Percentiles rank a stretch among this genome's conserved stretches.
Conservation (phyloP, 2,888 invertebrate species). For the Tigriopus californicus region DNA sequence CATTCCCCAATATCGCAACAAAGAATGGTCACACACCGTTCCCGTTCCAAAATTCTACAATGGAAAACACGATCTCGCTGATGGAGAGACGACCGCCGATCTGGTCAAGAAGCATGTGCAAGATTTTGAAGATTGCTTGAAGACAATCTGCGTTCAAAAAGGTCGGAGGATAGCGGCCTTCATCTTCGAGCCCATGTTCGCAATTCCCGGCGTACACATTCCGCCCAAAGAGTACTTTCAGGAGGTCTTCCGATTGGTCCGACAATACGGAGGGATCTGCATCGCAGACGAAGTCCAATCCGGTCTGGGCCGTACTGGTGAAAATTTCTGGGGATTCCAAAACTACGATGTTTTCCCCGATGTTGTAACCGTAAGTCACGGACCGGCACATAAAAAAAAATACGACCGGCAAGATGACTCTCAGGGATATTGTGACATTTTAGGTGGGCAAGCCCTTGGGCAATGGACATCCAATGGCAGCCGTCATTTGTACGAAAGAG, state of each 20-base stretch:
- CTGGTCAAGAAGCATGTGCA: background rate
- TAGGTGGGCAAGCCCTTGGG: constrained; percentile 27
- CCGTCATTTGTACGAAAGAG: constrained; percentile 36
- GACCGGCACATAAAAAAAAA: background rate
- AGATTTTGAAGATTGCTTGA: background rate
- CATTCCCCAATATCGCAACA: constrained; percentile 25
- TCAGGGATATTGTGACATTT: background rate
- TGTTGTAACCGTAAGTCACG: constrained; percentile 1
- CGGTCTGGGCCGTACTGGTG: constrained; percentile 37
- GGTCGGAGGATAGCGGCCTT: constrained; percentile 22
- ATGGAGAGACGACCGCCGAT: background rate
- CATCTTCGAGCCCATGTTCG: constrained; percentile 24
- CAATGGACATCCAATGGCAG: constrained; percentile 39
- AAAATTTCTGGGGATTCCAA: constrained; percentile 38
- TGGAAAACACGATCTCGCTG: constrained; percentile 6
- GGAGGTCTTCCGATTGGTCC: constrained; percentile 28
- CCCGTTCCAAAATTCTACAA: constrained; percentile 23
- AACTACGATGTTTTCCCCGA: constrained; percentile 12
- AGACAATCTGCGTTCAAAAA: background rate
- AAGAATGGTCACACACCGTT: constrained; percentile 22
- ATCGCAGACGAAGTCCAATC: constrained; percentile 40
- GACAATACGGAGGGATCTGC: constrained; percentile 34
- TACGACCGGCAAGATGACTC: background rate
- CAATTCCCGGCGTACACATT: constrained; percentile 19
- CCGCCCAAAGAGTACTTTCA: background rate